phyloP scores from a whole-genome alignment of 2,113 vertebrate genomes.

The Uria aalge region DNA sequence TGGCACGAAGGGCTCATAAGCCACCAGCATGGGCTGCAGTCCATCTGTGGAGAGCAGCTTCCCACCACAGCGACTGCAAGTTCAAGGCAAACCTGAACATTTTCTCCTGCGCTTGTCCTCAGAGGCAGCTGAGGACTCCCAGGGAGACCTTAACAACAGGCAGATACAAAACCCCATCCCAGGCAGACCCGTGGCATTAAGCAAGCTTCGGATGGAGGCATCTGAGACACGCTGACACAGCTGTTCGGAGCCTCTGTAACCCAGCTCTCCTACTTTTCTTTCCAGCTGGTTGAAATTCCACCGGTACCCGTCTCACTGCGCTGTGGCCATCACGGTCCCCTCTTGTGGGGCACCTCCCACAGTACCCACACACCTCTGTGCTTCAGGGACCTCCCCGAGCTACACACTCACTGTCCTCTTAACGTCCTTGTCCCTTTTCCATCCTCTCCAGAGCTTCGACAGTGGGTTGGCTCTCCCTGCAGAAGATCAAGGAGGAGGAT shows the following conservation, averaged over 20 bases:
- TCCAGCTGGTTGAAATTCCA: not conserved
- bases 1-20: not conserved
- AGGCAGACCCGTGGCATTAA: not conserved
- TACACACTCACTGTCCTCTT: accelerated
- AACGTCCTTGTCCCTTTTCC: not conserved
- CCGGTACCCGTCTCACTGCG: accelerated
- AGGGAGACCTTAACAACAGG: not conserved
- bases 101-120: not conserved
- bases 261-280: not conserved
- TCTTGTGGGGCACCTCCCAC: not conserved
- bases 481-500: not conserved
- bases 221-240: not conserved
- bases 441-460: not conserved
- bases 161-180: not conserved
- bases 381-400: accelerated
- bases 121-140: not conserved
- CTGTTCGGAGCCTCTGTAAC: accelerated
- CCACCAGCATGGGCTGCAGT: not conserved
- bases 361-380: not conserved
- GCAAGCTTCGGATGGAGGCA: not conserved
- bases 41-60: not conserved
- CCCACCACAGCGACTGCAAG: not conserved
- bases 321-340: accelerated
- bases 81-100: not conserved
- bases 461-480: not conserved